phyloP scores from a whole-genome alignment of 2,888 invertebrate genomes.

The Galerucella nymphaeae region DNA sequence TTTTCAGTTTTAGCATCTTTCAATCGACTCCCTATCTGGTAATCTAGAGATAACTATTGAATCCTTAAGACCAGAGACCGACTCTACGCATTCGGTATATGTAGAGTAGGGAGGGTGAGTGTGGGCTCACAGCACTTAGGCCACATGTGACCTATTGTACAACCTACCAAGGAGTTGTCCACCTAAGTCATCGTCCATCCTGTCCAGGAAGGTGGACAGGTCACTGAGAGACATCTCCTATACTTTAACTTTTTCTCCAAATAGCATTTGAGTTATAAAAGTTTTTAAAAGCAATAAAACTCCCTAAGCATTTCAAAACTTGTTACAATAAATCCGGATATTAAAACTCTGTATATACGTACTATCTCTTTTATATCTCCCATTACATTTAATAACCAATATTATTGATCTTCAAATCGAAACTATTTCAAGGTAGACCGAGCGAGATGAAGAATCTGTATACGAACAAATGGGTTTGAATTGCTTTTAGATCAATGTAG shows the following conservation, averaged over 20 bases:
- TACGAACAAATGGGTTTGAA: not conserved
- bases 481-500: not conserved
- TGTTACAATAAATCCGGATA: not conserved
- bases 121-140: too few relatives aligned
- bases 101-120: too few relatives aligned
- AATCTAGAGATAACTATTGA: too few relatives aligned
- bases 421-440: not conserved
- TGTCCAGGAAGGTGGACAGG: too few relatives aligned
- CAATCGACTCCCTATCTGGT: too few relatives aligned
- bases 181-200: too few relatives aligned
- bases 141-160: too few relatives aligned
- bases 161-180: too few relatives aligned
- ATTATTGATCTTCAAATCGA: not conserved
- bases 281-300: too few relatives aligned
- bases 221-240: too few relatives aligned
- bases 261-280: not conserved
- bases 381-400: not conserved
- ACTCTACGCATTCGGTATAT: too few relatives aligned
- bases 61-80: too few relatives aligned
- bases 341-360: not conserved
- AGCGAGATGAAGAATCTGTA: slow-evolving; percentile 5
- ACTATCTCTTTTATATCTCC: not conserved
- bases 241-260: not conserved
- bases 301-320: not conserved
- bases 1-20: not conserved